Percentiles rank a stretch among this genome's conserved stretches.
Evolutionary conservation across 2,113 vertebrate genomes (phyloP).

Genomic region (Synodontis membranacea): DNA sequence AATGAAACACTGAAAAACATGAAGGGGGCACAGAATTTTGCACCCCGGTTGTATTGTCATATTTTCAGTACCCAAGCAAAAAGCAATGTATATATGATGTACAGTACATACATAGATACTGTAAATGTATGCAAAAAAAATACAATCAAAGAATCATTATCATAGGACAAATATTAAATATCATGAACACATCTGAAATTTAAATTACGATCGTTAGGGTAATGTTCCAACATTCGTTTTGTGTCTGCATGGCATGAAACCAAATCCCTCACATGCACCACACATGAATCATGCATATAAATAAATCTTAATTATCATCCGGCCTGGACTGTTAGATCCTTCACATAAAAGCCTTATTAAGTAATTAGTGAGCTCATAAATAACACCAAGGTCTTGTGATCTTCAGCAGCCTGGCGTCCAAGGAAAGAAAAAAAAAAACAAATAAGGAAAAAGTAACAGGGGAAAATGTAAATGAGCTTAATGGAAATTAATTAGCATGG

Average conservation of each 20-base stretch:
- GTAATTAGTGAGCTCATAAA: slow-evolving; percentile 25
- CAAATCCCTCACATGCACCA: not conserved
- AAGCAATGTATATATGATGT: not conserved
- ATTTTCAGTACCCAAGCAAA: not conserved
- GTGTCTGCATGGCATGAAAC: not conserved
- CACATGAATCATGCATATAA: slow-evolving; percentile 7
- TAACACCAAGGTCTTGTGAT: slow-evolving; percentile 8
- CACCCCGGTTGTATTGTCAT: not conserved
- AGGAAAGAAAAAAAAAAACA: not conserved
- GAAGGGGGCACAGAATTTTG: not conserved
- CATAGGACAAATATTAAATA: not conserved
- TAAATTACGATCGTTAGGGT: not conserved
- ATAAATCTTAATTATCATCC: slow-evolving; percentile 16
- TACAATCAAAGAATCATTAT: not conserved
- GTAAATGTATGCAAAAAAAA: not conserved
- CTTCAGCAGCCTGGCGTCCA: not conserved
- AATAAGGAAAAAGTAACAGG: not conserved
- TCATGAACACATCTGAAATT: not conserved
- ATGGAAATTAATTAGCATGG: not conserved
- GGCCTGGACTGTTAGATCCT: slow-evolving; percentile 7
- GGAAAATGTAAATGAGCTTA: not conserved
- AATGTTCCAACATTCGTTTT: not conserved
- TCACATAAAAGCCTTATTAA: slow-evolving; percentile 19
- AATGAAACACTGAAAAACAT: not conserved
- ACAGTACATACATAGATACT: not conserved